These are phyloP conservation scores for Seira ritae DNA, from an alignment of 2,888 invertebrate species.

Conservation along the genomic window DNA sequence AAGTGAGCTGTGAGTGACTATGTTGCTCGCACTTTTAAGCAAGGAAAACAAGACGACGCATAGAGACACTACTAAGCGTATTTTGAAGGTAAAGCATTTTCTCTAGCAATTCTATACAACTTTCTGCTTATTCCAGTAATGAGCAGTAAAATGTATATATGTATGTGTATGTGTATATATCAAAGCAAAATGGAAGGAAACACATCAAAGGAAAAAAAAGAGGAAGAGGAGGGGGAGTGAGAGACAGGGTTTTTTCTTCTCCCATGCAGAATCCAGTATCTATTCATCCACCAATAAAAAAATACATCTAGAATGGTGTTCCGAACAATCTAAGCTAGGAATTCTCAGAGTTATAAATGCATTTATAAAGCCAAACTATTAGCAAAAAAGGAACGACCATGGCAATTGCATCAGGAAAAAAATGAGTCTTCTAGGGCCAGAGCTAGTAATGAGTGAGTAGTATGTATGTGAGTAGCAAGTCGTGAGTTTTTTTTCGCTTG, in stretches of 20 bases:
- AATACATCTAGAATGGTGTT: background rate
- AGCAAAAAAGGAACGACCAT: background rate
- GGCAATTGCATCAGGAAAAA: background rate
- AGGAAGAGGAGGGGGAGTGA: background rate
- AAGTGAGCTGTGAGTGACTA: background rate
- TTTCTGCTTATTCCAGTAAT: background rate
- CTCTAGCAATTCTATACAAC: background rate
- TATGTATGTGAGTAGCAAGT: slow-evolving; percentile 14
- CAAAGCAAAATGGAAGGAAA: background rate
- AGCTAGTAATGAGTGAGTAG: background rate
- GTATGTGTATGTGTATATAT: too few species aligned
- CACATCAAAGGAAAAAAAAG: background rate
- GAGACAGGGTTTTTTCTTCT: slow-evolving; percentile 2
- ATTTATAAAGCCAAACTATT: slow-evolving; percentile 11
- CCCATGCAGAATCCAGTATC: background rate
- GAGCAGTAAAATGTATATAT: slow-evolving; percentile 9
- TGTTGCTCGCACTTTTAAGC: background rate
- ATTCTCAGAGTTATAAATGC: background rate
- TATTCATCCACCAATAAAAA: slow-evolving; percentile 3
- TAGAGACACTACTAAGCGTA: too few species aligned
- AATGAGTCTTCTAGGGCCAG: slow-evolving; percentile 20
- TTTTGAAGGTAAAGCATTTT: background rate
- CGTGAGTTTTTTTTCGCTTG: slow-evolving; percentile 18
- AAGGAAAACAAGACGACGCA: background rate
- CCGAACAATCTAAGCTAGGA: background rate